A percentile compares a stretch with the other conserved stretches of the same genome.
Conservation (phyloP, 2,888 invertebrate genomes). For the Luperina testacea region DNA sequence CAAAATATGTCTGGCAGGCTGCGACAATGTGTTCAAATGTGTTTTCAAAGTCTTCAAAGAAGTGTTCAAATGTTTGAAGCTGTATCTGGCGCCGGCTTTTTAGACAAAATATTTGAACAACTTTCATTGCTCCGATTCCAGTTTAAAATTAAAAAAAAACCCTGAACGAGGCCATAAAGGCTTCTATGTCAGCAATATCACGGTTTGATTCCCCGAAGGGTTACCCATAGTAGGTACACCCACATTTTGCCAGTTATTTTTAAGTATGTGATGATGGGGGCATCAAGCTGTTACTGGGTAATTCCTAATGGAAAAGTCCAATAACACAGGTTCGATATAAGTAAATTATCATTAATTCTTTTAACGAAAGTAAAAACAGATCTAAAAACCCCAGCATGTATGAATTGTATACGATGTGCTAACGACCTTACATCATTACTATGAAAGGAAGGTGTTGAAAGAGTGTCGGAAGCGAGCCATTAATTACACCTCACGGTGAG, state of each 20-base stretch:
- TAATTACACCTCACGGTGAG: conserved; percentile 39
- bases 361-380: conserved; percentile 18
- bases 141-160: not conserved
- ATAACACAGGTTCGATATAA: not conserved
- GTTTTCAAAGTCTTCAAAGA: no score
- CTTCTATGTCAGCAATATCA: not conserved
- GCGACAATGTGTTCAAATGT: no score
- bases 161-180: not conserved
- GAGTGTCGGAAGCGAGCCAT: conserved; percentile 44
- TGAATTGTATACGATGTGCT: conserved; percentile 21
- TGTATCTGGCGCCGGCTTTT: not conserved
- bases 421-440: conserved; percentile 45
- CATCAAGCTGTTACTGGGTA: not conserved
- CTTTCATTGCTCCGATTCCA: not conserved
- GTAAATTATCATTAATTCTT: not conserved
- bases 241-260: no score
- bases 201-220: no score
- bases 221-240: no score
- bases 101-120: not conserved
- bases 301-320: not conserved
- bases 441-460: conserved; percentile 55
- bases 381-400: not conserved
- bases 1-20: no score
- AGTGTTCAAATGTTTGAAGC: no score
- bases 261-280: no score